A percentile compares a stretch with the other conserved stretches of the same genome.
phyloP scores from a whole-genome alignment of 2,113 vertebrate genomes.

The Oriolus oriolus region DNA sequence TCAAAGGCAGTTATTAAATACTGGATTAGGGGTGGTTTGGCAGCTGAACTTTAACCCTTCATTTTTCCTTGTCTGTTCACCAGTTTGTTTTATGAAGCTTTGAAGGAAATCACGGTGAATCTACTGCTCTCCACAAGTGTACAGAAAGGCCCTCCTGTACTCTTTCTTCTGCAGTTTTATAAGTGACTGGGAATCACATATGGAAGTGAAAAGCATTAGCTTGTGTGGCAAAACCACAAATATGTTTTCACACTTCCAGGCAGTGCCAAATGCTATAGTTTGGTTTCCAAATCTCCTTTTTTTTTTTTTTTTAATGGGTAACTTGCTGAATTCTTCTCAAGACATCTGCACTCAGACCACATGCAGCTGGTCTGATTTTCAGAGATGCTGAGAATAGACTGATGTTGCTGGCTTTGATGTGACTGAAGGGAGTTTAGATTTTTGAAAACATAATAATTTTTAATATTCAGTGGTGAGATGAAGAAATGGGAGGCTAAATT shows the following conservation, averaged over 20 bases:
- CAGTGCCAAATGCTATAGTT: background rate
- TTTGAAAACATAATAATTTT: background rate
- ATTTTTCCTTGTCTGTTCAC: background rate
- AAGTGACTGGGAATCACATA: background rate
- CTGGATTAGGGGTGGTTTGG: background rate
- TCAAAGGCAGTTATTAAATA: background rate
- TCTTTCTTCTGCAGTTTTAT: background rate
- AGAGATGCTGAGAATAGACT: background rate
- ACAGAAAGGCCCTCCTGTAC: accelerated
- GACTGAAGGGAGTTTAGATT: background rate
- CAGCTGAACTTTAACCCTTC: background rate
- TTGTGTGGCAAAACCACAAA: background rate
- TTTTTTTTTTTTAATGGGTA: background rate
- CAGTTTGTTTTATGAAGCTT: background rate
- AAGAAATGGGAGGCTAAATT: background rate
- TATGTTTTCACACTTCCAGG: background rate
- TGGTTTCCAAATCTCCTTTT: background rate
- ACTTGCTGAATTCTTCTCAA: background rate
- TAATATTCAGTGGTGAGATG: background rate
- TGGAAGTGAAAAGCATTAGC: background rate
- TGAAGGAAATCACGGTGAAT: background rate
- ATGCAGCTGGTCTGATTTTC: background rate
- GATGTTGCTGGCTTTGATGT: background rate
- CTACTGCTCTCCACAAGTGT: accelerated
- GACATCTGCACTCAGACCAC: background rate